Percentiles rank a stretch among this genome's conserved stretches.
Conservation (phyloP, 2,113 vertebrate genomes). For the Holacanthus passer region DNA sequence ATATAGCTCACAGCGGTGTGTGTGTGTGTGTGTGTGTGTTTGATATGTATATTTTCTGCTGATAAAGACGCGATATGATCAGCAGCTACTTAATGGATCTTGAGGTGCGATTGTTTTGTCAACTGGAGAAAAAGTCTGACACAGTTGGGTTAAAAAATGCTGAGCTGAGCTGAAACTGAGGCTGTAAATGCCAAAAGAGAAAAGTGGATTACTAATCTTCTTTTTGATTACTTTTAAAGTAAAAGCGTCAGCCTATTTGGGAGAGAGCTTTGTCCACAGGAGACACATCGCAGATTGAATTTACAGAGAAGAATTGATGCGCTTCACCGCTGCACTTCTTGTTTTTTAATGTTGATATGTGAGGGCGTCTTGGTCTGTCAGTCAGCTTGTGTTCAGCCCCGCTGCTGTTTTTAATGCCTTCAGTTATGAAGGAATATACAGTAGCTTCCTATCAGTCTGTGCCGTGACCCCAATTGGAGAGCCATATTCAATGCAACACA, state of each 20-base stretch:
- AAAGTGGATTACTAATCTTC: not conserved
- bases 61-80: not conserved
- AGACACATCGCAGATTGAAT: not conserved
- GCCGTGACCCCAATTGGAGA: slow-evolving; percentile 81
- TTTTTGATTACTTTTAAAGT: not conserved
- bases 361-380: slow-evolving; percentile 18
- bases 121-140: not conserved
- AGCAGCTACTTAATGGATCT: not conserved
- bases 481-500: slow-evolving; percentile 77
- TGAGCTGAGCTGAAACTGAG: not conserved
- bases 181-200: not conserved
- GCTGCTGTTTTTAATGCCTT: slow-evolving; percentile 51
- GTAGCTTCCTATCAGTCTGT: slow-evolving; percentile 75
- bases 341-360: slow-evolving; percentile 27
- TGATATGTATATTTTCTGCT: not conserved
- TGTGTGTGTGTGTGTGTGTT: not conserved
- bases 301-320: not conserved
- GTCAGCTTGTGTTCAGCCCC: slow-evolving; percentile 36
- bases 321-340: not conserved
- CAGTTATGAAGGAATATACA: slow-evolving; percentile 76
- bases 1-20: not conserved
- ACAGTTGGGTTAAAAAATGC: not conserved
- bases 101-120: not conserved
- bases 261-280: not conserved
- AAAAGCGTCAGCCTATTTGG: not conserved